Percentiles rank a stretch among this genome's conserved stretches.
These are phyloP conservation scores for Tineola bisselliella DNA, from an alignment of 2,888 invertebrate species.

Conservation along the genomic window DNA sequence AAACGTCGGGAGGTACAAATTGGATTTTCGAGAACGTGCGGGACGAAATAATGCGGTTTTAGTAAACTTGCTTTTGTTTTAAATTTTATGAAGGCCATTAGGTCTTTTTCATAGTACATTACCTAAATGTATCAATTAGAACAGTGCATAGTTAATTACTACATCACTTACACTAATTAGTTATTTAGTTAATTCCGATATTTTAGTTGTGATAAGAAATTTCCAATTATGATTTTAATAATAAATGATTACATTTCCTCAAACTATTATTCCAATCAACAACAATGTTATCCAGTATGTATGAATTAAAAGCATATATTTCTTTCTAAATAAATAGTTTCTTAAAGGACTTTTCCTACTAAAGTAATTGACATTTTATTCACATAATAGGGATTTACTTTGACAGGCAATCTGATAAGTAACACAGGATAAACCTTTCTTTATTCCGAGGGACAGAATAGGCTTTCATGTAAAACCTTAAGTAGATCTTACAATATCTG, in stretches of 20 bases:
- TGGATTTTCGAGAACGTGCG: slow-evolving; percentile 47
- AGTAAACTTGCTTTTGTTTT: background rate
- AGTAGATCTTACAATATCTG: background rate
- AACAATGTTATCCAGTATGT: no score
- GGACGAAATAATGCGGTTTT: slow-evolving; percentile 44
- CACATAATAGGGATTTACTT: background rate
- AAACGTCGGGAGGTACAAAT: slow-evolving; percentile 42
- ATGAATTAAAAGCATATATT: background rate
- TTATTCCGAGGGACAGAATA: background rate
- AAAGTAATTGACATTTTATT: background rate
- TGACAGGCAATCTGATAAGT: background rate
- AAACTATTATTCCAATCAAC: no score
- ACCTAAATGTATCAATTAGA: no score
- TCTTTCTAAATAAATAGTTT: background rate
- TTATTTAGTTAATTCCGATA: no score
- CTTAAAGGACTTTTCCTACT: background rate
- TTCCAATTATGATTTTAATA: no score
- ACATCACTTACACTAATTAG: no score
- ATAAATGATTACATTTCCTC: no score
- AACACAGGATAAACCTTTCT: background rate
- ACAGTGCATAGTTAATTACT: no score
- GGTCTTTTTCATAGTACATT: background rate
- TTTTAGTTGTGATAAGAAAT: no score
- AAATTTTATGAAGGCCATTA: slow-evolving; percentile 6
- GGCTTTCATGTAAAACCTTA: slow-evolving; percentile 1